Conservation (phyloP, 2,113 vertebrate genomes). For the Phasianus colchicus region DNA sequence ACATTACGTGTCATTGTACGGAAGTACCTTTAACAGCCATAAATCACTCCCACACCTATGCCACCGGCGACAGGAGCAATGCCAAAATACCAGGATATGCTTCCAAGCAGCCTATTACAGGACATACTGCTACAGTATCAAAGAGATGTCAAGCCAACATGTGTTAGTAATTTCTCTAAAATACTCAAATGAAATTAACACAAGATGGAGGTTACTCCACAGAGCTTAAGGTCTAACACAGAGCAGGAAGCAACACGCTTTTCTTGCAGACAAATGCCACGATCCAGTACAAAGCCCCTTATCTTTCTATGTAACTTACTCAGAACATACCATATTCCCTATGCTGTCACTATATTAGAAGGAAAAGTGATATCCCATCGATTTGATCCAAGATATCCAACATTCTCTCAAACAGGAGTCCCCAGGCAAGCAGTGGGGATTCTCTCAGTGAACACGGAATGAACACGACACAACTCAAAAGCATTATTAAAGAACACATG, state of each 20-base stretch:
- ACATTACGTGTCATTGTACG: background rate
- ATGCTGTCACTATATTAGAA: background rate
- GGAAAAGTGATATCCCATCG: background rate
- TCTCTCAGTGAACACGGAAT: background rate
- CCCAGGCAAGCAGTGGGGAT: background rate
- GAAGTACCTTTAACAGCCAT: constrained; percentile 6
- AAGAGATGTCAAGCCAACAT: background rate
- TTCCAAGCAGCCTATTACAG: background rate
- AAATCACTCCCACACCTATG: background rate
- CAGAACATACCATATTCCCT: background rate
- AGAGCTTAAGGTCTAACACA: background rate
- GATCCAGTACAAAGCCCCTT: background rate
- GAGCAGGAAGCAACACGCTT: background rate
- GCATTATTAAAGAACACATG: background rate
- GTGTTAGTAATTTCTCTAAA: background rate
- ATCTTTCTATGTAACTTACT: background rate
- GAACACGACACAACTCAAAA: background rate
- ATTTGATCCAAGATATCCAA: background rate
- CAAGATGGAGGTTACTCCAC: background rate
- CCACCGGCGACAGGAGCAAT: background rate
- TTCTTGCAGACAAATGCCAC: background rate
- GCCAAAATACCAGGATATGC: background rate
- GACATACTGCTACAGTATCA: background rate
- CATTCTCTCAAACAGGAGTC: background rate
- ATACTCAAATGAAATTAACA: background rate